phyloP scores from a whole-genome alignment of 2,113 vertebrate genomes.

The Cephalopholis sonnerati region DNA sequence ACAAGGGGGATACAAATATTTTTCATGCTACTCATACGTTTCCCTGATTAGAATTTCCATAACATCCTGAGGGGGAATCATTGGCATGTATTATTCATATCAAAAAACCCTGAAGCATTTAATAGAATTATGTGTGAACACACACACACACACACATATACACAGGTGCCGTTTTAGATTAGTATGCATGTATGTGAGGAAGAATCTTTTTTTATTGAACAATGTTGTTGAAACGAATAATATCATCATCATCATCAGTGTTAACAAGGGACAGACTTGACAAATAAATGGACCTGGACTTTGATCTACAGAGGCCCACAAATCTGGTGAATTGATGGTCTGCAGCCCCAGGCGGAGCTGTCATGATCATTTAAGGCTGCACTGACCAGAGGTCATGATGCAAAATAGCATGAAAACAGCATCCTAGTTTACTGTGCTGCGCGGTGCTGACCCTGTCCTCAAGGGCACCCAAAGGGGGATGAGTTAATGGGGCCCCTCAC shows the following conservation, averaged over 20 bases:
- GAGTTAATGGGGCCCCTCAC: slow-evolving; percentile 29
- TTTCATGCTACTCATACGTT: slow-evolving; percentile 65
- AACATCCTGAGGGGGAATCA: slow-evolving; percentile 61
- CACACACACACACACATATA: slow-evolving; percentile 30
- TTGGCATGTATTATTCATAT: slow-evolving; percentile 77
- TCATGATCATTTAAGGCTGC: slow-evolving; percentile 18
- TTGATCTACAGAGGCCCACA: background rate
- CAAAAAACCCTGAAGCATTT: slow-evolving; percentile 58
- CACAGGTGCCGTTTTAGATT: slow-evolving; percentile 41
- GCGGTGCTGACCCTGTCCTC: slow-evolving; percentile 27
- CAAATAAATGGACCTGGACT: background rate
- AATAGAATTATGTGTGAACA: slow-evolving; percentile 53
- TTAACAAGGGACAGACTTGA: background rate
- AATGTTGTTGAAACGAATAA: background rate
- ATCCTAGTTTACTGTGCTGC: slow-evolving; percentile 11
- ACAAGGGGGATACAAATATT: slow-evolving; percentile 49
- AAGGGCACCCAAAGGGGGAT: slow-evolving; percentile 29
- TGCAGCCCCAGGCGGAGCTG: slow-evolving; percentile 23
- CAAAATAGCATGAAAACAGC: slow-evolving; percentile 34
- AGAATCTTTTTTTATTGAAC: slow-evolving; percentile 5
- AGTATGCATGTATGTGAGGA: slow-evolving; percentile 19
- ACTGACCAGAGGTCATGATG: slow-evolving; percentile 16
- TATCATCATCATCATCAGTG: background rate
- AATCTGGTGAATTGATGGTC: background rate
- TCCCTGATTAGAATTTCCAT: slow-evolving; percentile 74